Base-by-base conservation (phyloP, 2,113 vertebrate species). In the Menura novaehollandiae region DNA sequence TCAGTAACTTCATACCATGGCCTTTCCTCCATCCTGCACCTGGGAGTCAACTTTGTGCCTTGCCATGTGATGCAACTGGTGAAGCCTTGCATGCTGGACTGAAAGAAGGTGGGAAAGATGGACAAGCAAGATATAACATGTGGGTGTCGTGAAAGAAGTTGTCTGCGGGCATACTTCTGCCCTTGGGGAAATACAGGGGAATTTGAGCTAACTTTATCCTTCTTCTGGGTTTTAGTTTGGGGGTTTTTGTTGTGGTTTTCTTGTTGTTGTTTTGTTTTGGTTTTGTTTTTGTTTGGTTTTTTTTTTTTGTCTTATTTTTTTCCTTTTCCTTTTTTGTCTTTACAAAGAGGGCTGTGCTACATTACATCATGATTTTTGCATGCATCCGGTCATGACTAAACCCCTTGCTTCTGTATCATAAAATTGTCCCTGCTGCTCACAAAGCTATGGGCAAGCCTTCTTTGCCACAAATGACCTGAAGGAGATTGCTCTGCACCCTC, bases 121-220 rank as follows among this genome's bases (percentile, higher is more conserved):
- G 81, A 30, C 0, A 1, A 43, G 24, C 24, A 78, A 43, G 33
- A 33, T 55, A 2, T 13, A 15, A 43, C 0, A 0, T 11, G 33
- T 30, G 21, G 11, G 39, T 63, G 58, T 39, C 58, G 82, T 81
- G 80, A 35, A 81, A 79, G 47, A 35, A 19, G 0, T 28, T 71
- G 15, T 85, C 56, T 0, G 0, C 63, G 66, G 19, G 23, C 18
- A 51, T 26, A 8, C 37, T 35, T 12, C 51, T 56, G 15, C 73
- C 49, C 67, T 14, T 82, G 62, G 27, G 35, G 49, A 64, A 64
- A 52, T 21, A 24, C 0, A 0, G 21, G 12, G 11, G 8, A 43
- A 27, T 68, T 47, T 37, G 33, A 66, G 19, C 17, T 56, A 55
- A 27, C 13, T 66, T 82, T 41, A 23, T 28, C 32, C 6, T 69